Evolutionary conservation across 2,113 vertebrate genomes (phyloP).

Genomic region (Numida meleagris): DNA sequence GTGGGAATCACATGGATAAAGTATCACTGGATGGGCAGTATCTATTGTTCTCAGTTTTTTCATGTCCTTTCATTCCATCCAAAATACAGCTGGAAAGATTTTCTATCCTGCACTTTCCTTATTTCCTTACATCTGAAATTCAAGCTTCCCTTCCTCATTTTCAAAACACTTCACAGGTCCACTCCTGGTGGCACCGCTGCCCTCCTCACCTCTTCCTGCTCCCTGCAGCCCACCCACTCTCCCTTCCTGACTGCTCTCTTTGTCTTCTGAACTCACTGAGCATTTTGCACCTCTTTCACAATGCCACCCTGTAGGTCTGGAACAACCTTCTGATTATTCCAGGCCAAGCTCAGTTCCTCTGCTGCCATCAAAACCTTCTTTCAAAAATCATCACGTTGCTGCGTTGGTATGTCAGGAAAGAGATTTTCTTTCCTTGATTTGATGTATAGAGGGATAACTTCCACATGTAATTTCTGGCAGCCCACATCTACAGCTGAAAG

Average conservation of each 20-base stretch:
- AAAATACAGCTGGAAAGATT: slow-evolving; percentile 11
- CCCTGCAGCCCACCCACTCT: not conserved
- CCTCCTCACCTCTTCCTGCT: slow-evolving; percentile 13
- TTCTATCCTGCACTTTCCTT: not conserved
- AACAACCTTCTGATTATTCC: slow-evolving; percentile 41
- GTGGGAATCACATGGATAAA: not conserved
- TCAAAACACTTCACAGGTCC: not conserved
- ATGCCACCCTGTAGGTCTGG: slow-evolving; percentile 16
- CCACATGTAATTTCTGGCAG: not conserved
- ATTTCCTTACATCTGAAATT: not conserved
- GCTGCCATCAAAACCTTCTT: not conserved
- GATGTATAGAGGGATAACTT: not conserved
- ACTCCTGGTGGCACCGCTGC: not conserved
- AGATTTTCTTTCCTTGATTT: not conserved
- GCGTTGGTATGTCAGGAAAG: not conserved
- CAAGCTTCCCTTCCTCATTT: not conserved
- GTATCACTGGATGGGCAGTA: not conserved
- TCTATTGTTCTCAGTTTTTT: not conserved
- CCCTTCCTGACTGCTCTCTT: slow-evolving; percentile 3
- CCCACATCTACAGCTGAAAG: not conserved
- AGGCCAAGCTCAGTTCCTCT: not conserved
- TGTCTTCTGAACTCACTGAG: not conserved
- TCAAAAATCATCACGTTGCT: not conserved
- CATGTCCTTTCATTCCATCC: not conserved
- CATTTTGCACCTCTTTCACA: slow-evolving; percentile 1